Evolutionary conservation across 2,113 vertebrate species (phyloP), one percentile per base, ranked within the genome.

Genomic region (Syrmaticus mikado): DNA sequence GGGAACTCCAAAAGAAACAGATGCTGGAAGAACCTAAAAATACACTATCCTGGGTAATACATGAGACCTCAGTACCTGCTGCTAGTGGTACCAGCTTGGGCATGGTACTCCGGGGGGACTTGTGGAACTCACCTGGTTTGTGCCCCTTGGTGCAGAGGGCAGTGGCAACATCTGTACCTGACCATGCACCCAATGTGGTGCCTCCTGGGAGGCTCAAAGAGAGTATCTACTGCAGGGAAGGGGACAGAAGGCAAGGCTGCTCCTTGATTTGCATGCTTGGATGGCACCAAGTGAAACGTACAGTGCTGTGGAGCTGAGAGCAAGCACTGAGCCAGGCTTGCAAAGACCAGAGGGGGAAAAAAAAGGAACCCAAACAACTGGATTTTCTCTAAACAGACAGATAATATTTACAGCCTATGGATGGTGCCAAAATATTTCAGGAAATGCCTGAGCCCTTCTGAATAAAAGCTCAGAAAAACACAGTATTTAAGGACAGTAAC

Each of bases 391-490:
- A 95, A 96, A 90, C 71, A 65, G 92, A 85, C 81, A 90, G 91
- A 87, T 85, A 95, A 82, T 94, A 97, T 96, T 94, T 97, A 96
- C 72, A 96, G 93, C 81, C 89, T 76, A 48, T 0, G 48, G 32
- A 50, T 36, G 53, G 75, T 93, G 95, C 85, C 95, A 96, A 96
- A 95, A 94, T 95, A 96, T 96, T 93, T 96, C 82, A 96, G 93
- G 95, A 96, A 96, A 96, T 92, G 85, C 74, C 92, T 82, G 81
- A 84, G 60, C 52, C 78, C 88, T 72, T 95, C 85, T 92, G 93
- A 96, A 89, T 83, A 91, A 93, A 94, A 95, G 76, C 78, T 80
- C 73, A 70, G 74, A 67, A 95, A 95, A 97, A 85, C 20, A 82
- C 55, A 81, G n/a, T 79, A 74, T 85, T 94, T 94, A 94, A 96